Base-by-base conservation (phyloP, 1,140 invertebrate genomes). In the Conus betulinus region DNA sequence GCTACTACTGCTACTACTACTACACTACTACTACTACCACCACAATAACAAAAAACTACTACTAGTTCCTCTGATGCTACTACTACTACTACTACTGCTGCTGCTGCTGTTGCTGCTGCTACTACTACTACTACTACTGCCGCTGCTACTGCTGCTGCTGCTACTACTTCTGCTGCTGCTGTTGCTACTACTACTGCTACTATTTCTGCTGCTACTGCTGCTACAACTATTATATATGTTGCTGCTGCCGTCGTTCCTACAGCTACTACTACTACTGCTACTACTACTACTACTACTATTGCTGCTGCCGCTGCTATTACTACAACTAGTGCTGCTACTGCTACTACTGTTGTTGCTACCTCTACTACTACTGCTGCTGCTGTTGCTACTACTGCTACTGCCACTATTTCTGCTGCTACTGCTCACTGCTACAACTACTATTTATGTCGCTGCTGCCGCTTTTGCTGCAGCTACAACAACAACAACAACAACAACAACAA, bases 81-180 rank as follows among this genome's bases (percentile, higher is more conserved):
- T 79, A 5, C 78, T 79, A 5, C 78, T 79, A 79, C 78, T 79
- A 4, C 78, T 79, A 79, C 78, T 79, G 5, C 78, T 79, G 5
- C 78, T 79, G 5, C 78, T 79, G 5, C 78, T 79, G 5, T 5
- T 79, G 5, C 78, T 79, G 5, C 78, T 79, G 5, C 78, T 79
- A 79, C 78, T 79, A 79, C 78, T 79, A 79, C 78, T 79, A 79
- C 78, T 79, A 79, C 78, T 79, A 79, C 78, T 79, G 5, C 78
- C 1, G 5, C 78, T 79, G 23, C 2, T 79, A 5, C 78, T 79
- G n/a, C 78, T 79, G n/a, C 78, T 79, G n/a, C 78, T 79, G 5
- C 78, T 5, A 5, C 78, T 79, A 3, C 78, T 79, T 3, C 78
- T 79, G 1, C 78, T 79, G 23, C 78, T 79, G 23, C 78, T 3